phyloP scores from a whole-genome alignment of 2,888 invertebrate species.

The Andrena fulva region DNA sequence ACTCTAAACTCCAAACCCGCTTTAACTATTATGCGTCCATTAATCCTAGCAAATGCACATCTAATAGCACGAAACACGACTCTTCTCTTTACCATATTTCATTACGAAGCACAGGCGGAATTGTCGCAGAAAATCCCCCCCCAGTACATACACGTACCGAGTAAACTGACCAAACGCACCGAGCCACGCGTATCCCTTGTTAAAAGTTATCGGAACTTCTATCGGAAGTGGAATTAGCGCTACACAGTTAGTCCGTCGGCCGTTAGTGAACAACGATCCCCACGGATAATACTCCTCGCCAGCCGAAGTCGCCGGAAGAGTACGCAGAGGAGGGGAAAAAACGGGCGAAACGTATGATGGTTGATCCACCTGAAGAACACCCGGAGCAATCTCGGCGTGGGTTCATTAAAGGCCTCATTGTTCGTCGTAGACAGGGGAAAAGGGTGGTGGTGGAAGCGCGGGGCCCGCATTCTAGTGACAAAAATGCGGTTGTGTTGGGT shows the following conservation, averaged over 20 bases:
- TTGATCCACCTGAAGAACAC: constrained; percentile 21
- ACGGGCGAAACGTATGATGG: not conserved
- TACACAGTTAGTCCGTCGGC: not conserved
- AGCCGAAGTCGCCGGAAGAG: not conserved
- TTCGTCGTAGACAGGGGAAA: constrained; percentile 41
- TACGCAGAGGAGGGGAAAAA: not conserved
- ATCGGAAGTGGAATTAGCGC: constrained; percentile 11
- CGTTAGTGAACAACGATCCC: constrained; percentile 17
- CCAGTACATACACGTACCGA: not conserved
- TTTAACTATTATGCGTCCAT: too few relatives aligned
- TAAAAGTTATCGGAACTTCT: constrained; percentile 10
- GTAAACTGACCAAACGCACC: not conserved
- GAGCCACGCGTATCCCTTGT: not conserved
- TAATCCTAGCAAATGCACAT: too few relatives aligned
- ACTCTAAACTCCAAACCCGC: too few relatives aligned
- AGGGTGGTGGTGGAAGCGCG: not conserved
- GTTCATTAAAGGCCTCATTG: constrained; percentile 63
- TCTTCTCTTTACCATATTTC: too few relatives aligned
- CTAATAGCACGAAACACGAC: too few relatives aligned
- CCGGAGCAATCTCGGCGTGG: constrained; percentile 34
- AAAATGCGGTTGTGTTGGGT: constrained; percentile 37
- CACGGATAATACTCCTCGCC: constrained; percentile 3
- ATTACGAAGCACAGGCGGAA: too few relatives aligned
- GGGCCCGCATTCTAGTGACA: constrained; percentile 35
- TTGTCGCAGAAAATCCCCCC: too few relatives aligned